Evolutionary conservation across 1,140 invertebrate species (phyloP).

Genomic region (Physella acuta): DNA sequence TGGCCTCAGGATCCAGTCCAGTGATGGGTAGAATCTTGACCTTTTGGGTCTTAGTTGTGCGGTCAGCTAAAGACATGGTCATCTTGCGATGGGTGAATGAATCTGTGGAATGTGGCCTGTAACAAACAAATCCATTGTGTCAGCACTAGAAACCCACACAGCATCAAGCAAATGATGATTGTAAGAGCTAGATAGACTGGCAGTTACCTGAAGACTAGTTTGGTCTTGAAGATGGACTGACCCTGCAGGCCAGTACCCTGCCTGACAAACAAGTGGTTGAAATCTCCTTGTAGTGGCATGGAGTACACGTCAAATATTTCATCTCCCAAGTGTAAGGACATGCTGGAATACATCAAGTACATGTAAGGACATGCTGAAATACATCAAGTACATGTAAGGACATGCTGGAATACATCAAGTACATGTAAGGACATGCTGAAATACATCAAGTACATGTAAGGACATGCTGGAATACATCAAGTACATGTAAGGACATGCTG

Average conservation of each 20-base stretch:
- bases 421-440: too few relatives aligned
- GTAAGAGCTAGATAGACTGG: too few relatives aligned
- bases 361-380: too few relatives aligned
- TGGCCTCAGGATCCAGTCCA: constrained; percentile 89
- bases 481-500: too few relatives aligned
- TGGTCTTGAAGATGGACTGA: constrained; percentile 94
- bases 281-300: constrained; percentile 84
- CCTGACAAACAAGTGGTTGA: constrained; percentile 92
- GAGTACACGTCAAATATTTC: constrained; percentile 98
- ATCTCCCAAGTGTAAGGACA: constrained; percentile 93
- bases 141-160: too few relatives aligned
- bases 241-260: constrained; percentile 97
- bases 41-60: constrained; percentile 93
- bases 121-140: constrained; percentile 27
- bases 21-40: constrained; percentile 95
- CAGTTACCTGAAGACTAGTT: constrained; percentile 84
- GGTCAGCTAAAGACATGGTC: constrained; percentile 93
- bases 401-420: too few relatives aligned
- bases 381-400: too few relatives aligned
- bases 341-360: constrained; percentile 64
- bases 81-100: constrained; percentile 98
- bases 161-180: background rate
- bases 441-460: too few relatives aligned
- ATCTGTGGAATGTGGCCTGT: constrained; percentile 89
- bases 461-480: too few relatives aligned